These are phyloP conservation scores for Ataeniobius toweri DNA, from an alignment of 2,797 vertebrate species.

Conservation along the genomic window DNA sequence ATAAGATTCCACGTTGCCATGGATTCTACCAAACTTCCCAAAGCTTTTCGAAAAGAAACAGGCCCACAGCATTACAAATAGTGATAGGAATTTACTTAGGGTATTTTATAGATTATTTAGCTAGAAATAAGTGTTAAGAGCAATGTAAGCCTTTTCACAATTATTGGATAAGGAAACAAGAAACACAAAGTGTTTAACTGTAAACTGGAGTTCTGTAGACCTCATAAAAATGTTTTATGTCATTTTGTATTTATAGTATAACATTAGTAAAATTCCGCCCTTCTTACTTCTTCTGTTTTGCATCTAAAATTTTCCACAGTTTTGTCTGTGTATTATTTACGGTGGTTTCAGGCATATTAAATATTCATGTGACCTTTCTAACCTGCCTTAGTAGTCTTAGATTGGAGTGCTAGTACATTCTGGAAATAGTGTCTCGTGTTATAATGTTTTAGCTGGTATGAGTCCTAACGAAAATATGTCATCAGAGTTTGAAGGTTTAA, in stretches of 20 bases:
- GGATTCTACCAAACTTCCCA: neutral
- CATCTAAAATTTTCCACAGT: constrained; percentile 24
- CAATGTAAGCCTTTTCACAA: too few relatives aligned
- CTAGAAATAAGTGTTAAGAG: neutral
- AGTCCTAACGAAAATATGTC: constrained; percentile 38
- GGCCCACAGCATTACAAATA: neutral
- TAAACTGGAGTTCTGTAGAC: neutral
- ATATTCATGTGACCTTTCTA: constrained; percentile 61
- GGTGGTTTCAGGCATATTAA: constrained; percentile 52
- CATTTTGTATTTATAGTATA: neutral
- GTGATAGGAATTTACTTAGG: neutral
- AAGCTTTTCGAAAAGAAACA: neutral
- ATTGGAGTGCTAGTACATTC: constrained; percentile 17
- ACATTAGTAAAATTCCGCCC: neutral
- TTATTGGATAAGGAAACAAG: neutral
- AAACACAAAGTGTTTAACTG: neutral
- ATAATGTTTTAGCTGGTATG: constrained; percentile 8
- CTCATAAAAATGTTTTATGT: neutral
- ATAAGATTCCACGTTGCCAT: neutral
- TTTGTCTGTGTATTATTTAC: constrained; percentile 49
- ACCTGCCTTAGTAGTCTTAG: constrained; percentile 32
- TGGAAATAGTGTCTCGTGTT: neutral
- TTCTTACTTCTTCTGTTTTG: constrained; percentile 17
- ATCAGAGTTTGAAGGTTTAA: constrained; percentile 39
- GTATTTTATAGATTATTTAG: neutral